Evolutionary conservation across 2,888 invertebrate species (phyloP).

Genomic region (Ennomos fuscantarius): DNA sequence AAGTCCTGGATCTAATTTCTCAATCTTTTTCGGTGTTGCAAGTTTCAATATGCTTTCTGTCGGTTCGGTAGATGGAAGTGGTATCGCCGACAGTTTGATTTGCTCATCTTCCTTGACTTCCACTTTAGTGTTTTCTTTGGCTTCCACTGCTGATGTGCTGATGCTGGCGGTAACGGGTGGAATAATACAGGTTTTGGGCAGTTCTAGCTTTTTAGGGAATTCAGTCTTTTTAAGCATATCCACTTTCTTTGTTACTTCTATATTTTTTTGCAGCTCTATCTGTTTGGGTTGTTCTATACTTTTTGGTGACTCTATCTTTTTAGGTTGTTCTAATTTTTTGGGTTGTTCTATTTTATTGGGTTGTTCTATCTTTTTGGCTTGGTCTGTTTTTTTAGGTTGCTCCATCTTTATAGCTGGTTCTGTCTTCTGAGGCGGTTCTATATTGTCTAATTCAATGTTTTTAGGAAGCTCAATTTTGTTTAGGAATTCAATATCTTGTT

Average conservation of each 20-base stretch:
- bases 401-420: slow-evolving; percentile 20
- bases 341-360: slow-evolving; percentile 42
- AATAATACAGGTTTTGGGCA: slow-evolving; percentile 26
- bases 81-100: slow-evolving; percentile 50
- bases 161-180: slow-evolving; percentile 27
- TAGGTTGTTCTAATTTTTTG: slow-evolving; percentile 33
- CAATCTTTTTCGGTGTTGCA: slow-evolving; percentile 54
- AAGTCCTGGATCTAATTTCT: slow-evolving; percentile 58
- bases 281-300: slow-evolving; percentile 34
- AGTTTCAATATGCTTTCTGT: slow-evolving; percentile 47
- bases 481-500: slow-evolving; percentile 40
- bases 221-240: slow-evolving; percentile 24
- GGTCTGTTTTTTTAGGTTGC: slow-evolving; percentile 25
- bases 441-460: slow-evolving; percentile 31
- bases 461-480: slow-evolving; percentile 39
- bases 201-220: slow-evolving; percentile 21
- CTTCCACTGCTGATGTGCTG: slow-evolving; percentile 21
- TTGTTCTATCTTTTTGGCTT: slow-evolving; percentile 10
- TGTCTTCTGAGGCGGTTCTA: slow-evolving; percentile 26
- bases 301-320: slow-evolving; percentile 31
- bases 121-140: slow-evolving; percentile 29
- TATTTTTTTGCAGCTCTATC: slow-evolving; percentile 25
- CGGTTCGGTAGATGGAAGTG: slow-evolving; percentile 51
- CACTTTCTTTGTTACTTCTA: slow-evolving; percentile 11
- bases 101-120: slow-evolving; percentile 42